phyloP scores from a whole-genome alignment of 2,797 vertebrate species.

The Petrocephalus schoutedeni region DNA sequence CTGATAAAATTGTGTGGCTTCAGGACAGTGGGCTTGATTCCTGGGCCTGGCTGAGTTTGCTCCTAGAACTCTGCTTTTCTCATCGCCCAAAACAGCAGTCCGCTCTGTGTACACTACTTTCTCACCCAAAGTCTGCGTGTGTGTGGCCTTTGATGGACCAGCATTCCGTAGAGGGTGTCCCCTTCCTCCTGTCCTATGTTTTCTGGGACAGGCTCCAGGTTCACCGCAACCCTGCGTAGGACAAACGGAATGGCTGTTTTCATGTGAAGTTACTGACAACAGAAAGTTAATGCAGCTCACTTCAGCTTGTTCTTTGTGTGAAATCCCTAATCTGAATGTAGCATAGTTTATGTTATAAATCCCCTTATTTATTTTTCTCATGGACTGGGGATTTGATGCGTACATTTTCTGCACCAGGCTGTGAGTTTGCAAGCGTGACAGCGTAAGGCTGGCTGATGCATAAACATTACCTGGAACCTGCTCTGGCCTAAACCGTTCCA shows the following conservation, averaged over 20 bases:
- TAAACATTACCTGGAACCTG: neutral
- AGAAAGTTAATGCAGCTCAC: neutral
- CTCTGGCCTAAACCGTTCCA: neutral
- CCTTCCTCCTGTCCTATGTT: neutral
- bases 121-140: neutral
- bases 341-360: constrained; percentile 10
- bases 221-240: neutral
- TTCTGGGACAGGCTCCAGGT: neutral
- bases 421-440: neutral
- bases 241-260: neutral
- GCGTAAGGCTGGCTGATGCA: neutral
- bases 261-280: neutral
- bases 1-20: neutral
- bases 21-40: neutral
- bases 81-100: neutral
- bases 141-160: neutral
- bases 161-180: neutral
- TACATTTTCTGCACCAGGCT: neutral
- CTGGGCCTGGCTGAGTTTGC: neutral
- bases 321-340: neutral
- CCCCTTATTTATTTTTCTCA: constrained; percentile 6
- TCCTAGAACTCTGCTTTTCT: neutral
- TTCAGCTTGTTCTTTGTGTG: neutral
- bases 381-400: constrained; percentile 3
- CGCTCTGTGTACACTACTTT: neutral